These are phyloP conservation scores for Apocheima hispidaria DNA, from an alignment of 2,888 invertebrate genomes.

Conservation along the genomic window DNA sequence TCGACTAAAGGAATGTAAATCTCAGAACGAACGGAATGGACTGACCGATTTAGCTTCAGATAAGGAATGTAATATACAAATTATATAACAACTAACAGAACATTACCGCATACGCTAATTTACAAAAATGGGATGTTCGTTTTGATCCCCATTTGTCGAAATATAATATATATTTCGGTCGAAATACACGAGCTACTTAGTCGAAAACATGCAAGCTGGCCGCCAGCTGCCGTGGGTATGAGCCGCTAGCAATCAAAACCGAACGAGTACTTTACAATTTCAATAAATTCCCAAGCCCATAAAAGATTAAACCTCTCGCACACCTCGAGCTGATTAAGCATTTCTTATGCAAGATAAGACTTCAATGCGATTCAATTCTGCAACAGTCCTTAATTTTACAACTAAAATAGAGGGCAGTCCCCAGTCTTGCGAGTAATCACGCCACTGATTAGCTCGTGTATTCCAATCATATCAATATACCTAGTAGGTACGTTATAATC, in stretches of 20 bases:
- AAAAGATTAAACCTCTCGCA: background rate
- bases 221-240: constrained; percentile 6
- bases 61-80: constrained; percentile 57
- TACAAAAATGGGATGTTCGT: constrained; percentile 30
- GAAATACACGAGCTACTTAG: constrained; percentile 15
- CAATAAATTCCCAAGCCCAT: background rate
- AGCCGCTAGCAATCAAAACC: background rate
- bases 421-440: constrained; percentile 26
- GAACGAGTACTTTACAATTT: background rate
- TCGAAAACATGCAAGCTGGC: background rate
- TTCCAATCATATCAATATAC: constrained; percentile 36
- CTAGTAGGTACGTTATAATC: constrained; percentile 46
- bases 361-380: background rate
- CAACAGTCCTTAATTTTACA: background rate
- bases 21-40: constrained; percentile 70
- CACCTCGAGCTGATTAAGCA: background rate
- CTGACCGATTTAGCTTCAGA: constrained; percentile 60
- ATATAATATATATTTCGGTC: constrained; percentile 5
- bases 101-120: constrained; percentile 38
- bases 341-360: background rate
- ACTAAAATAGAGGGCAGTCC: constrained; percentile 1
- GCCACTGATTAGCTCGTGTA: constrained; percentile 11
- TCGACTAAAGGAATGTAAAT: constrained; percentile 83
- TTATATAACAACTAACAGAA: constrained; percentile 56
- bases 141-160: constrained; percentile 18